These are phyloP conservation scores for Mantis religiosa DNA, from an alignment of 2,888 invertebrate genomes.

Conservation along the genomic window DNA sequence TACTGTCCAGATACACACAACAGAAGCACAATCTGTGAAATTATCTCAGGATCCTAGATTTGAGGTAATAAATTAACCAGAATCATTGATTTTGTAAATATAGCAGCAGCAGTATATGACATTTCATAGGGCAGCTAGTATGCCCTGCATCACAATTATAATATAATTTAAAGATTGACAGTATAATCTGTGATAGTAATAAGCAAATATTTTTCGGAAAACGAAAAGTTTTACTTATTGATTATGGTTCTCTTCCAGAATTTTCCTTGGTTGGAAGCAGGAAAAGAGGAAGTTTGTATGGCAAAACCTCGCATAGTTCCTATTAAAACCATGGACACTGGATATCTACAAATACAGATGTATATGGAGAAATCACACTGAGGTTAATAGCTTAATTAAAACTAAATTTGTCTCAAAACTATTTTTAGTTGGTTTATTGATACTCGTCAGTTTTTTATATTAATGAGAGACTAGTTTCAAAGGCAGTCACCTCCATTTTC, in stretches of 20 bases:
- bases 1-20: neutral
- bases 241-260: neutral
- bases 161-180: too few species aligned
- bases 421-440: too few species aligned
- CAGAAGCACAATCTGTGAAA: neutral
- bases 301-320: neutral
- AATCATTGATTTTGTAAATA: too few species aligned
- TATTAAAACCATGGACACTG: neutral
- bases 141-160: too few species aligned
- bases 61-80: neutral
- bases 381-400: neutral
- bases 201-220: too few species aligned
- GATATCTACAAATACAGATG: neutral
- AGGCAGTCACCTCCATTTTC: too few species aligned
- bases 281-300: neutral
- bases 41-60: neutral
- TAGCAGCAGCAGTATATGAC: too few species aligned
- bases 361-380: neutral
- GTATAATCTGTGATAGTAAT: too few species aligned
- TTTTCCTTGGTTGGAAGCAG: constrained; percentile 5
- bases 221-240: neutral
- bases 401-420: too few species aligned
- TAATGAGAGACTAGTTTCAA: too few species aligned
- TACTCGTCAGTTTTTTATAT: too few species aligned
- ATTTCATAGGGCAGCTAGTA: too few species aligned